Conservation (phyloP, 1,140 invertebrate genomes). For the Scylla paramamosain region DNA sequence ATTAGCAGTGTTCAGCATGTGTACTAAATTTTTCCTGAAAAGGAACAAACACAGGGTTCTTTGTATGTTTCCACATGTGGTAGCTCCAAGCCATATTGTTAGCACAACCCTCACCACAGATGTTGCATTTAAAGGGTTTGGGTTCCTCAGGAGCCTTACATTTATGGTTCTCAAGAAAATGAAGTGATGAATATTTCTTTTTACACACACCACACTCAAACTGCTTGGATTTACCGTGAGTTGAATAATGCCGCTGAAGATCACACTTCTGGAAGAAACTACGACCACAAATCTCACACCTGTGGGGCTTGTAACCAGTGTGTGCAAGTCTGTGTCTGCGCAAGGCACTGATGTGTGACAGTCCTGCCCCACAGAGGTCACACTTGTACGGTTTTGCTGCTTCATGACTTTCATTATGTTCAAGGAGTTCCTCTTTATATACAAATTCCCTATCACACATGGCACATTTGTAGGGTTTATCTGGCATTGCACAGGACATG, state of each 20-base stretch:
- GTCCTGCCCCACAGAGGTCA: constrained; percentile 76
- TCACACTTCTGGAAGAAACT: constrained; percentile 77
- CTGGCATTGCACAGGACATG: constrained; percentile 78
- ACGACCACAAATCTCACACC: constrained; percentile 75
- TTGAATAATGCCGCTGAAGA: constrained; percentile 74
- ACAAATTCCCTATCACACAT: constrained; percentile 80
- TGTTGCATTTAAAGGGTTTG: constrained; percentile 76
- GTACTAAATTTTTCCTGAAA: constrained; percentile 74
- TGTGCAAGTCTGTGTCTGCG: constrained; percentile 74
- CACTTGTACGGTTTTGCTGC: constrained; percentile 77
- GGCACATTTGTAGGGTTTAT: constrained; percentile 83
- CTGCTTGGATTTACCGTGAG: constrained; percentile 74
- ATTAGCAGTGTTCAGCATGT: constrained; percentile 46
- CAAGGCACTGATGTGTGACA: constrained; percentile 76
- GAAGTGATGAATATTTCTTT: constrained; percentile 76
- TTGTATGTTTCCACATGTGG: constrained; percentile 78
- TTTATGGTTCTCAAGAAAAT: constrained; percentile 76
- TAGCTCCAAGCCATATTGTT: constrained; percentile 77
- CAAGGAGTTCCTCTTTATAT: constrained; percentile 74
- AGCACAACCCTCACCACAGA: constrained; percentile 77
- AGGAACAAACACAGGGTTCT: constrained; percentile 77
- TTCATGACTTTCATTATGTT: constrained; percentile 76
- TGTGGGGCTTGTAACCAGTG: constrained; percentile 75
- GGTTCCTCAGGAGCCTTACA: constrained; percentile 75
- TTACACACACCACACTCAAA: constrained; percentile 75